Evolutionary conservation across 2,797 vertebrate genomes (phyloP), one percentile per base, ranked within the genome.

Genomic region (Anniella stebbinsi): DNA sequence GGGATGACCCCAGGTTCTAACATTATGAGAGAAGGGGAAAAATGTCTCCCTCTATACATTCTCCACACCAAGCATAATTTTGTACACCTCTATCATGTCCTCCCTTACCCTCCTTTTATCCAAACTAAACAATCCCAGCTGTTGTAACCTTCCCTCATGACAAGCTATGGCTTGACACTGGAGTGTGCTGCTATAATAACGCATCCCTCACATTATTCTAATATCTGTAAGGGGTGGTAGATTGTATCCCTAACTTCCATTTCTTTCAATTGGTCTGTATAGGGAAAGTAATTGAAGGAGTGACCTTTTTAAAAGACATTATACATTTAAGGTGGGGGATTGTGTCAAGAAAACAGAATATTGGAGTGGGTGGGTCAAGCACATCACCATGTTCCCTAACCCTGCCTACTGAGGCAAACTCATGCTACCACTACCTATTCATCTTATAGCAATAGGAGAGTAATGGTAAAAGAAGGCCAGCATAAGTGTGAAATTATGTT

Each of bases 401-500:
- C 23, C 36, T 83, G 23, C 9, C 30, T 33, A 28, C 28, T 48
- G 51, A 75, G 12, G 21, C 70, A 76, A 70, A 63, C 11, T 12
- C n/a, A 36, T 38, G 45, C 18, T 5, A 77, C 18, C 63, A 70
- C 33, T 72, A n/a, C 57, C 30, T 36, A 51, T 83, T 67, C n/a
- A 36, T 86, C 85, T 73, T 7, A 28, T 87, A 8, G 70, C 83
- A 88, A 66, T 80, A 63, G 23, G 45, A 66, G 60, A 28, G 8
- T 15, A 60, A 69, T 36, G 30, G 87, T 91, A 30, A 72, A 1
- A 80, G 75, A 81, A 87, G 86, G 6, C 60, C 21, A 88, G 86
- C 69, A 38, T 70, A 77, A 54, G 38, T 76, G 41, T 92, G 76
- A 33, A 91, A 87, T 83, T 87, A 90, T 54, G 25, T 51, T 92